Evolutionary conservation across 1,140 invertebrate genomes (phyloP).

Genomic region (Dufourea novaeangliae): DNA sequence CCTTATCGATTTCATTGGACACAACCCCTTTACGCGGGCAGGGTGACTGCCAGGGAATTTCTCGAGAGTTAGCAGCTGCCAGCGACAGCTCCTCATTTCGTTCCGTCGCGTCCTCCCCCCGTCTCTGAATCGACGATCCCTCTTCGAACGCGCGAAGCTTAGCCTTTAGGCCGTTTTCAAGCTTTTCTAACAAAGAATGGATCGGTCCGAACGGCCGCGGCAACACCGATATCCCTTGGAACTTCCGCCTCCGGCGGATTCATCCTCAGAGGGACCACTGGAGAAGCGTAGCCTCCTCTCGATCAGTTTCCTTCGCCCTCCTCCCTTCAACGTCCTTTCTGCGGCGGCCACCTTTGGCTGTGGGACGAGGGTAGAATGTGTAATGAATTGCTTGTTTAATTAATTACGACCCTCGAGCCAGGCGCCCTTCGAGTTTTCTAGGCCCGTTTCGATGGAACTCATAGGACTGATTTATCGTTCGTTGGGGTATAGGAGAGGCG

Average conservation of each 20-base stretch:
- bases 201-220: constrained; percentile 12
- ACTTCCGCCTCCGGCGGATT: constrained; percentile 38
- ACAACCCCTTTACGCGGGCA: constrained; percentile 63
- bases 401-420: constrained; percentile 79
- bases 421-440: constrained; percentile 16
- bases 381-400: constrained; percentile 83
- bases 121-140: constrained; percentile 44
- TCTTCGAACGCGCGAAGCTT: background rate
- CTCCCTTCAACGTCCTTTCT: constrained; percentile 75
- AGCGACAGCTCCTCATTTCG: constrained; percentile 78
- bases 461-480: constrained; percentile 41
- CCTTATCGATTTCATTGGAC: constrained; percentile 76
- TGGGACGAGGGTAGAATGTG: constrained; percentile 78
- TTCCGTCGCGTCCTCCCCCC: constrained; percentile 60
- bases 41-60: constrained; percentile 76
- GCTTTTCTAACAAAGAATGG: constrained; percentile 41
- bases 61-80: constrained; percentile 77
- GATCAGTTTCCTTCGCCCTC: constrained; percentile 79
- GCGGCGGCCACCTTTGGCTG: constrained; percentile 70
- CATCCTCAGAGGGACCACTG: constrained; percentile 23
- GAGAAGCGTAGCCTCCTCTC: constrained; percentile 71
- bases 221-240: constrained; percentile 37
- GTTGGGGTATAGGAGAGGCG: too few relatives aligned
- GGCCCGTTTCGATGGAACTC: constrained; percentile 26
- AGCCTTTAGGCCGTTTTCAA: constrained; percentile 37